Evolutionary conservation across 64 coral and sea anemone genomes (phyloP), one percentile per base, ranked within the genome.

Genomic region (Platygyra sinensis): DNA sequence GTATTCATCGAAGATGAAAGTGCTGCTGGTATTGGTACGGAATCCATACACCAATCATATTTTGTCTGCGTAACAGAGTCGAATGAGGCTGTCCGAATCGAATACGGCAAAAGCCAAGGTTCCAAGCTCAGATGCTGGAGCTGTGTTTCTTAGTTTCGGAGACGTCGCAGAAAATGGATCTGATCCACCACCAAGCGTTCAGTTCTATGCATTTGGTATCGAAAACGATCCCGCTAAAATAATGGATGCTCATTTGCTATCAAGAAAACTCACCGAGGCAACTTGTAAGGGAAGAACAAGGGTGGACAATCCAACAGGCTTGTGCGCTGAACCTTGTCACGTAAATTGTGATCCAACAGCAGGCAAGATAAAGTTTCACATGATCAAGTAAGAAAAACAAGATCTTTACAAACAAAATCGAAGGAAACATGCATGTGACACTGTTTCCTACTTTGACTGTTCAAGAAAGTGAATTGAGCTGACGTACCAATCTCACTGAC

Each of bases 21-120:
- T 72, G 69, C 69, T 72, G 69, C 31, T 72, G 69, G 69, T 31
- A 27, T 72, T 72, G 69, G 69, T n/a, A 31, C 24, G 69, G 14
- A 27, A 30, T 72, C 69, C 69, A 30, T 72, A 30, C 69, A 72
- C 69, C 69, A 72, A 31, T 72, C 69, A 2, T 72, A 30, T 28
- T 72, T 72, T 31, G 69, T 72, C 69, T 72, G 69, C 69, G 69
- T 72, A 6, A 72, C 69, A 72, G 69, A 72, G 69, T 15, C n/a
- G 29, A 72, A 72, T 1, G 28, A 72, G 29, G 69, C n/a, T 31
- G 69, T 72, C 29, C 69, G 24, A 8, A 72, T 72, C 69, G 69
- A 72, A 31, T 72, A 72, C 14, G 69, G 69, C 8, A 72, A 72
- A 72, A 72, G 69, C 29, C 69, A 7, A n/a, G 69, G 69, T n/a